A percentile compares a stretch with the other conserved stretches of the same genome.
Conservation (phyloP, 2,113 vertebrate species). For the Pristiophorus japonicus region DNA sequence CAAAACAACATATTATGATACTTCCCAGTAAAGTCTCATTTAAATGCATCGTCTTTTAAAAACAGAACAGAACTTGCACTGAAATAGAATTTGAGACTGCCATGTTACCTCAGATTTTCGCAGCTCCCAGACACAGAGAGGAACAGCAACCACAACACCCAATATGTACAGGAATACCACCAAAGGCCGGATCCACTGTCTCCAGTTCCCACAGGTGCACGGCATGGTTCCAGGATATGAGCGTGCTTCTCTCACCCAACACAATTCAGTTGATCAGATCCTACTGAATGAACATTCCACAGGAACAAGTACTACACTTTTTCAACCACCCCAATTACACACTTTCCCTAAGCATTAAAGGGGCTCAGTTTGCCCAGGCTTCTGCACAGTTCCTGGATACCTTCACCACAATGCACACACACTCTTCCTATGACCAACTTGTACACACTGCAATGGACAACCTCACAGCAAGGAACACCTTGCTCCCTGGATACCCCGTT, state of each 20-base stretch:
- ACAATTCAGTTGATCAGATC: not conserved
- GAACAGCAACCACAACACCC: slow-evolving; percentile 74
- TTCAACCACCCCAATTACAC: not conserved
- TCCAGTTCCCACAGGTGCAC: slow-evolving; percentile 90
- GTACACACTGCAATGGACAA: not conserved
- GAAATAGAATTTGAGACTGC: not conserved
- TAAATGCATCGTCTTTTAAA: not conserved
- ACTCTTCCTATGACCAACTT: not conserved
- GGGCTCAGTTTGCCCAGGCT: not conserved
- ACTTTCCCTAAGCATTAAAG: not conserved
- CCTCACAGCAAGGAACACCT: not conserved
- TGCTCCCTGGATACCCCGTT: not conserved
- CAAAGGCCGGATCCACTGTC: slow-evolving; percentile 86
- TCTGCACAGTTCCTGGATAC: not conserved
- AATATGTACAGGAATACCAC: slow-evolving; percentile 77
- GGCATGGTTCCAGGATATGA: slow-evolving; percentile 61
- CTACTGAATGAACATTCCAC: not conserved
- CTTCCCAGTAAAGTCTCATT: not conserved
- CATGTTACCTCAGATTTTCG: slow-evolving; percentile 78
- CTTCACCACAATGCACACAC: not conserved
- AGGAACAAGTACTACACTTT: not conserved
- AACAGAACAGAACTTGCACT: not conserved
- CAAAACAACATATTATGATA: not conserved
- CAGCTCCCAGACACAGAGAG: slow-evolving; percentile 82
- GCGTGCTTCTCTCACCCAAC: not conserved